These are phyloP conservation scores for Cataglyphis albicans DNA, from an alignment of 2,888 invertebrate genomes.

Conservation along the genomic window DNA sequence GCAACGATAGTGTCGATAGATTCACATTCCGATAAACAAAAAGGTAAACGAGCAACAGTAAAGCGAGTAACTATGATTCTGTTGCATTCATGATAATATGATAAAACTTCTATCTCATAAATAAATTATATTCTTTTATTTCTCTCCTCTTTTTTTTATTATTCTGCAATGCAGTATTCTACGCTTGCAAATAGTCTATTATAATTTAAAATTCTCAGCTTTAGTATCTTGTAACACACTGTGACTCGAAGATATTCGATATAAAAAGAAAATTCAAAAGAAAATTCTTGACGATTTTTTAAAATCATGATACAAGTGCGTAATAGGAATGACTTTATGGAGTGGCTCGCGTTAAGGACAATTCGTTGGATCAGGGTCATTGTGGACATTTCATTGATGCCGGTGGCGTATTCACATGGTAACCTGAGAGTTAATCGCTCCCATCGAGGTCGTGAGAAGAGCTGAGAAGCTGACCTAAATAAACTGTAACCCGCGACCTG, in stretches of 20 bases:
- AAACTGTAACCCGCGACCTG: constrained; percentile 73
- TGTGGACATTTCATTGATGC: constrained; percentile 75
- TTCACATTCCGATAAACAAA: constrained; percentile 74
- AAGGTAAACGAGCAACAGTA: constrained; percentile 76
- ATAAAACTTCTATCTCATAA: not conserved
- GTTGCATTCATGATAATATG: not conserved
- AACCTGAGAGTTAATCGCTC: constrained; percentile 72
- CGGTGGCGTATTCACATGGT: constrained; percentile 70
- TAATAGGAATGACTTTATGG: not conserved
- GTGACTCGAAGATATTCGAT: not conserved
- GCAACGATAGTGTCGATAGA: constrained; percentile 66
- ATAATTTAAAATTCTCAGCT: not conserved
- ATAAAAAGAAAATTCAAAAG: not conserved
- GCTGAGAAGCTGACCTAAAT: constrained; percentile 81
- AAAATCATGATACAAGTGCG: not conserved
- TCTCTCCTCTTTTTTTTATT: too few species aligned
- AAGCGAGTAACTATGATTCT: constrained; percentile 47
- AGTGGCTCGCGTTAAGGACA: constrained; percentile 50
- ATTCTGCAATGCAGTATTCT: not conserved
- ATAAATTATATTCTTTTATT: not conserved
- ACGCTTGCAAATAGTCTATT: not conserved
- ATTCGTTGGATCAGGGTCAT: constrained; percentile 68
- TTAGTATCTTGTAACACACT: not conserved
- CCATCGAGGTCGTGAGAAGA: constrained; percentile 72
- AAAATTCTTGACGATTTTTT: not conserved